Percentiles rank a stretch among this genome's conserved stretches.
Conservation (phyloP, 2,888 invertebrate genomes). For the Rambutsinella grinnellia region DNA sequence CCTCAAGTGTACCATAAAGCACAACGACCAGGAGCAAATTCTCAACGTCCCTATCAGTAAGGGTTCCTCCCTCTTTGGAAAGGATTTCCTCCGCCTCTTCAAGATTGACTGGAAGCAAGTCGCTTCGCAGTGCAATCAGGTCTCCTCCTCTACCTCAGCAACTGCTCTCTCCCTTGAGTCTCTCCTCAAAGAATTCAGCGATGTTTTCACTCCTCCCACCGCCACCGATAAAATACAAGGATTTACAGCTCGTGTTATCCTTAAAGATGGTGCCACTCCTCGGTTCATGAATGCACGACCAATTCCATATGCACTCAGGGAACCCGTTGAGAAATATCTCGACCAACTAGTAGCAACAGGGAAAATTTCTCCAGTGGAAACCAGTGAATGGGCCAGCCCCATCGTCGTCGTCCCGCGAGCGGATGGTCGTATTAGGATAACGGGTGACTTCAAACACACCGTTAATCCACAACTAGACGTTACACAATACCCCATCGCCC, state of each 20-base stretch:
- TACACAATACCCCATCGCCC: slow-evolving; percentile 66
- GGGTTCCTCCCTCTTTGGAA: slow-evolving; percentile 48
- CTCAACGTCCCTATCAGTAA: slow-evolving; percentile 23
- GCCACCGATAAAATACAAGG: slow-evolving; percentile 49
- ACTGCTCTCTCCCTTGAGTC: slow-evolving; percentile 5
- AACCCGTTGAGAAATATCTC: slow-evolving; percentile 65
- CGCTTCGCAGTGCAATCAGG: background rate
- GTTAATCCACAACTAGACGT: slow-evolving; percentile 65
- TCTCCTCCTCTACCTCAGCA: background rate
- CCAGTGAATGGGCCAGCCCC: slow-evolving; percentile 67
- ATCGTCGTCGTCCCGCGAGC: slow-evolving; percentile 68
- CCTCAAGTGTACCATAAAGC: background rate
- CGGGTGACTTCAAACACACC: slow-evolving; percentile 67
- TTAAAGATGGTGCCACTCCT: slow-evolving; percentile 65
- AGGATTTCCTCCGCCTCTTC: slow-evolving; percentile 36
- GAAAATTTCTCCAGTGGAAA: slow-evolving; percentile 61
- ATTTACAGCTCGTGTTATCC: slow-evolving; percentile 53
- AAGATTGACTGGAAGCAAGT: slow-evolving; percentile 40
- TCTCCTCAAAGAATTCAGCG: slow-evolving; percentile 33
- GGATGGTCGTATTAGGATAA: slow-evolving; percentile 67
- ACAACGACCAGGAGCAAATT: slow-evolving; percentile 11
- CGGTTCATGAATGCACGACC: slow-evolving; percentile 64
- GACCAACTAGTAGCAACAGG: slow-evolving; percentile 59
- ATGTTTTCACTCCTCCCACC: slow-evolving; percentile 36
- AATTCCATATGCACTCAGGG: slow-evolving; percentile 67